Evolutionary conservation across 1,140 invertebrate species (phyloP), one percentile per base, ranked within the genome.

Genomic region (Drosophila novamexicana): DNA sequence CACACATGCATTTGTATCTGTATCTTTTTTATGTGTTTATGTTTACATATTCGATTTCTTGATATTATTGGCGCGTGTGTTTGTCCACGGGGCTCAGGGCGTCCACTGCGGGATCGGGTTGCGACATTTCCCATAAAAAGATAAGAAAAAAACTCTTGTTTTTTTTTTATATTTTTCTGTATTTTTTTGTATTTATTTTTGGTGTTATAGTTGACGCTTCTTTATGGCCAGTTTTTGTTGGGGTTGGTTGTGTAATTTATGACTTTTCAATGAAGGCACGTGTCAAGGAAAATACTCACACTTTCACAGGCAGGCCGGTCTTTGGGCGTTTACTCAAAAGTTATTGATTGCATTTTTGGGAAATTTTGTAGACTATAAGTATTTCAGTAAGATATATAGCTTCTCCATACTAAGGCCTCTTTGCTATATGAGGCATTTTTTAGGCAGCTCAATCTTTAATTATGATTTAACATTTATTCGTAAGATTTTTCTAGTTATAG

Each of bases 41-140:
- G 83, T 86, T 86, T 86, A 73, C 82, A 74, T 79, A 83, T 77
- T 74, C 83, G 82, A 82, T 86, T 88, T 68, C 49, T 68, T 52
- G 79, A 88, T 85, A 85, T 73, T 86, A 81, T 84, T 84, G 81
- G 81, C 81, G 74, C 77, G 75, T 63, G 57, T 86, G 76, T 86
- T 88, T 86, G 58, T 61, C 67, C 61, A 59, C 14, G 39, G 62
- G 79, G 68, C 66, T 88, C 77, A 79, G 62, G 67, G 67, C 14
- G 49, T 69, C 71, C 53, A 34, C 49, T 47, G 29, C 39, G 32
- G 57, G 44, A 42, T 74, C 52, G 57, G 39, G 14, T 63, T 65
- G 45, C 52, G 52, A 18, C 42, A 39, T 70, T 74, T 69, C 66
- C 66, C 71, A 74, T 62, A 69, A 74, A 71, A 71, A 66, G 76